A percentile compares a stretch with the other conserved stretches of the same genome.
These are phyloP conservation scores for Amphimallon solstitiale DNA, from an alignment of 2,888 invertebrate genomes.

Conservation along the genomic window DNA sequence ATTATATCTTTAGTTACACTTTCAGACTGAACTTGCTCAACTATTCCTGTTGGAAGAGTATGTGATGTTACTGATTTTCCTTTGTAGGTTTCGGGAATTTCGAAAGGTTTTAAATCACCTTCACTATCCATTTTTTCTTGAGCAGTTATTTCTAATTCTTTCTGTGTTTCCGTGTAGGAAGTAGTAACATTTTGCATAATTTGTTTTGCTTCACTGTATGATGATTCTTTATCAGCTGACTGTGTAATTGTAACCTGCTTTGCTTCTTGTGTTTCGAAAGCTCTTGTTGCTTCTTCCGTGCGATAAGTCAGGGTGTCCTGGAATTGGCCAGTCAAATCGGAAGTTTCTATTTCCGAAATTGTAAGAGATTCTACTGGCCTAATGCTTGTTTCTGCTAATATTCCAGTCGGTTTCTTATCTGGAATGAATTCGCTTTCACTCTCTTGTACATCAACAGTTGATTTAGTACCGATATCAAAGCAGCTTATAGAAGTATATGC, in stretches of 20 bases:
- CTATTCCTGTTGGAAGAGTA: conserved; percentile 66
- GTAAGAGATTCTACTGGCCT: conserved; percentile 70
- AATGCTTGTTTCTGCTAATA: conserved; percentile 69
- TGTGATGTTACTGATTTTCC: conserved; percentile 65
- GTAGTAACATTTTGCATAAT: conserved; percentile 61
- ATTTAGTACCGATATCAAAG: conserved; percentile 69
- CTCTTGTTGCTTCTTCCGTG: conserved; percentile 66
- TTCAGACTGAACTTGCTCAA: conserved; percentile 63
- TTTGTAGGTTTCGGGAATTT: conserved; percentile 66
- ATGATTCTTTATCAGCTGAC: conserved; percentile 73
- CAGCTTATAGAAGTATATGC: conserved; percentile 66
- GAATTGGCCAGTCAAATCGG: conserved; percentile 67
- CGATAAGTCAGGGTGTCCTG: conserved; percentile 67
- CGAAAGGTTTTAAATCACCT: conserved; percentile 65
- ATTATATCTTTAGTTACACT: conserved; percentile 56
- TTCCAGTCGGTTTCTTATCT: conserved; percentile 65
- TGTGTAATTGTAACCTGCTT: conserved; percentile 71
- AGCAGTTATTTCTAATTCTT: conserved; percentile 71
- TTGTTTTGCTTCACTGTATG: conserved; percentile 58
- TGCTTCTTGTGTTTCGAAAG: conserved; percentile 71
- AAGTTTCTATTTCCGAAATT: conserved; percentile 69
- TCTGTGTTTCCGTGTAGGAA: conserved; percentile 67
- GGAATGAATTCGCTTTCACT: conserved; percentile 69
- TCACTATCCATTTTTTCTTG: conserved; percentile 75
- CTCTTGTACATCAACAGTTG: conserved; percentile 73